Percentiles rank a stretch among this genome's conserved stretches.
Conservation (phyloP, 2,113 vertebrate species). For the Chloropsis hardwickii region DNA sequence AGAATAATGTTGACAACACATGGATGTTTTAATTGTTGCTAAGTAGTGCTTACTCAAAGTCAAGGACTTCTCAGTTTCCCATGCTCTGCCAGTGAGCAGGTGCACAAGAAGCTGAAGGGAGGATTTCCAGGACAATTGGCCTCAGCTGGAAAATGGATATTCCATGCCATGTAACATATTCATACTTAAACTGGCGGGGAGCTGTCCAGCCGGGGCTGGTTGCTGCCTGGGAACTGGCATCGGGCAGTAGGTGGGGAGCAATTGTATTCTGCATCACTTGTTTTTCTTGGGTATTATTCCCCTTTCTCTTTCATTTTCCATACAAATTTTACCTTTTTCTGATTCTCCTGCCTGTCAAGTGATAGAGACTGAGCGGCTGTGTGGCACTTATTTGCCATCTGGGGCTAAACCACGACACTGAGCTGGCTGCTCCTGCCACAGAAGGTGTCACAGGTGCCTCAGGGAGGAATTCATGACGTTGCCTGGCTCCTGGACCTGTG, state of each 20-base stretch:
- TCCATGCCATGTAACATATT: background rate
- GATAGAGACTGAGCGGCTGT: background rate
- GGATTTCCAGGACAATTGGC: background rate
- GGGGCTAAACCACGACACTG: accelerated
- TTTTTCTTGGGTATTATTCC: background rate
- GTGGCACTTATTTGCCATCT: background rate
- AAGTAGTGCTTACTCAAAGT: background rate
- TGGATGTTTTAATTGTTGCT: background rate
- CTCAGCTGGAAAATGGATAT: background rate
- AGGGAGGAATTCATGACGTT: background rate
- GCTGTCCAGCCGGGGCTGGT: background rate
- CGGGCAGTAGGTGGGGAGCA: background rate
- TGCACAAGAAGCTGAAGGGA: background rate
- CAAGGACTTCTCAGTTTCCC: background rate
- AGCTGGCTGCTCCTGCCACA: background rate
- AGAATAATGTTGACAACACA: background rate
- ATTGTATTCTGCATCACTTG: background rate
- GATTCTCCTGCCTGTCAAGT: background rate
- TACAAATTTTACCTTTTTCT: background rate
- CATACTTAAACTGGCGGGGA: background rate
- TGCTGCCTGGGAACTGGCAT: background rate
- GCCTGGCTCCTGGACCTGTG: background rate
- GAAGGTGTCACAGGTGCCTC: background rate
- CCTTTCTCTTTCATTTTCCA: background rate
- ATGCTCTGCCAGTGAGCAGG: background rate